Evolutionary conservation across 2,888 invertebrate genomes (phyloP).

Genomic region (Epistrophe grossulariae): DNA sequence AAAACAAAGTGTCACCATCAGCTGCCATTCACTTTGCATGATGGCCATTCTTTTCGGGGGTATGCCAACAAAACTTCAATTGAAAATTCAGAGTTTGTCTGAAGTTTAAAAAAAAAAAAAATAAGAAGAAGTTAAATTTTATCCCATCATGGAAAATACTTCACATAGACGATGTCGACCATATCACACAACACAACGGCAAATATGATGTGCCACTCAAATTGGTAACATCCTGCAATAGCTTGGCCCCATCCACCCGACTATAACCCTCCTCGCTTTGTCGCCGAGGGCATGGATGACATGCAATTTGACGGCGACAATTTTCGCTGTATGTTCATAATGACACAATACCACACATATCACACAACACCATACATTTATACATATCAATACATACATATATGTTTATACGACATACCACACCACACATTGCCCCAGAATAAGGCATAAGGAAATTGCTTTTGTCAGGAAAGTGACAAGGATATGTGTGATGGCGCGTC

Average conservation of each 20-base stretch:
- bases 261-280: too few species aligned
- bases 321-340: conserved; percentile 62
- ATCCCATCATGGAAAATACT: conserved; percentile 12
- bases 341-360: conserved; percentile 32
- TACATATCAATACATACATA: too few species aligned
- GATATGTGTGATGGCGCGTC: conserved; percentile 44
- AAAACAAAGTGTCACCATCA: conserved; percentile 49
- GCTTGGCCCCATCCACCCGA: background rate
- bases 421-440: conserved; percentile 40
- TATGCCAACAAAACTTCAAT: conserved; percentile 30
- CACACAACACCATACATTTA: background rate
- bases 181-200: conserved; percentile 40
- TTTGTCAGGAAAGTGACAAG: conserved; percentile 68
- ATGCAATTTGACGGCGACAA: conserved; percentile 72
- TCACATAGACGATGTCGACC: conserved; percentile 27
- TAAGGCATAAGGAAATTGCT: conserved; percentile 67
- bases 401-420: background rate
- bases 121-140: conserved; percentile 1
- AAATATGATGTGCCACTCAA: conserved; percentile 17
- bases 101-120: background rate
- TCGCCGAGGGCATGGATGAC: conserved; percentile 56
- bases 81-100: conserved; percentile 54
- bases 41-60: background rate
- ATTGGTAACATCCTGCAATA: conserved; percentile 61
- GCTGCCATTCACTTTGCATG: conserved; percentile 26